Base-by-base conservation (phyloP, 2,888 invertebrate species). In the Brachypalpus laphriformis region DNA sequence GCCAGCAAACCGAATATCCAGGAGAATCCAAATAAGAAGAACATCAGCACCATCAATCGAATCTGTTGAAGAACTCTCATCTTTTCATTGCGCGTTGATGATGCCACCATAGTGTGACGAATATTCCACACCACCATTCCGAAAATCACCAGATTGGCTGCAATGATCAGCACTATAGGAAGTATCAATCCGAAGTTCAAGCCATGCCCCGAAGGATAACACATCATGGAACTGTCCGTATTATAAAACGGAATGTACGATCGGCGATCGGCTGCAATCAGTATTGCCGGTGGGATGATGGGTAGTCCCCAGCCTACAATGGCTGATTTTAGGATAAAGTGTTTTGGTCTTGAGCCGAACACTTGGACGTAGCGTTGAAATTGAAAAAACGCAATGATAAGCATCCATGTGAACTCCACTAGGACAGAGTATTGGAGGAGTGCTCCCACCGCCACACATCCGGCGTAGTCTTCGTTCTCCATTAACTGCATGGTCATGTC, bases 361-460 rank as follows among this genome's bases (percentile, higher is more conserved):
- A 95, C 94, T 78, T 94, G 93, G 0, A 95, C 95, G 88, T 95
- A 95, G 59, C 94, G 93, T 71, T 95, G 93, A 89, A 95, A 95
- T 89, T 95, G 95, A 72, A 95, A 91, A 59, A 94, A 91, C 1
- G 95, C 95, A 71, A 95, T 94, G 71, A 95, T 94, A 20, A 95
- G 90, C 95, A 95, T 95, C 96, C 95, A 96, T 88, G 93, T 93
- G 88, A 96, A 96, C 82, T 95, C 93, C 1, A 94, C 93, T 54
- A 95, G 90, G 37, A 95, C 93, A 18, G 95, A 94, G 89, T 95
- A 95, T 88, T 95, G 95, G 42, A 95, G 90, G 4, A 94, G 87
- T 6, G 94, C 93, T 3, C 95, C 95, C 11, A 95, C 91, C n/a
- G 92, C 87, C 25, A 94, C 91, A 88, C 96, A 96, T 11, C 91